Base-by-base conservation (phyloP, 2,113 vertebrate genomes). In the Hippocampus guttulatus region DNA sequence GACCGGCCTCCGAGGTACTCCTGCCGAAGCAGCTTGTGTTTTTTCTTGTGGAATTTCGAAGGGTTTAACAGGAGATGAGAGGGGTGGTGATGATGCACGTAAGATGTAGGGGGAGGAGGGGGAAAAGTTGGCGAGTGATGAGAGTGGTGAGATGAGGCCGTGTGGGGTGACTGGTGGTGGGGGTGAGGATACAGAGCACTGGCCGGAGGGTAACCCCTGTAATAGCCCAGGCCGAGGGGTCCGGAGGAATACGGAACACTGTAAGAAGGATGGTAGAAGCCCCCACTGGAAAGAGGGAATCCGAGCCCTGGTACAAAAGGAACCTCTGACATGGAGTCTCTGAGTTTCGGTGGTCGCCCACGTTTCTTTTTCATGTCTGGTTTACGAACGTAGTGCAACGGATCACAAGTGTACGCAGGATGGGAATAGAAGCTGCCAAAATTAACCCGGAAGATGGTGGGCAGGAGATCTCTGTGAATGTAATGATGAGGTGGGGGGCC, bases 1-100 rank as follows among this genome's bases (percentile, higher is more conserved):
- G 96, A 91, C 14, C 96, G 93, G 0, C 95, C 0, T 89, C 94
- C 90, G 86, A 97, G 93, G 76, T 94, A 97, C 75, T 99, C 97
- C 89, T 96, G 97, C 71, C 96, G 91, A 4, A 98, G 87, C n/a
- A 98, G 91, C 89, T 98, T 98, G 83, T 98, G 97, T 85, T 99
- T 99, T 87, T 98, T 99, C 92, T 99, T 99, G 87, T 97, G 97
- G 65, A 97, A 98, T 81, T 99, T 99, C 64, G 95, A 94, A 52
- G 96, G 97, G 74, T 98, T 98, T 64, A 98, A 94, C 68, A 99
- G 92, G 76, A 99, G 90, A 78, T 99, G 97, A 16, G 96, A 95
- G 12, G 96, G 89, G 80, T 93, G 92, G 75, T 92, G 91, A 65
- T 92, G 92, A 68, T 93, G 92, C 78, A 93, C 85, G 67, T 92